Evolutionary conservation across 2,113 vertebrate species (phyloP).

Genomic region (Oostethus manadensis): DNA sequence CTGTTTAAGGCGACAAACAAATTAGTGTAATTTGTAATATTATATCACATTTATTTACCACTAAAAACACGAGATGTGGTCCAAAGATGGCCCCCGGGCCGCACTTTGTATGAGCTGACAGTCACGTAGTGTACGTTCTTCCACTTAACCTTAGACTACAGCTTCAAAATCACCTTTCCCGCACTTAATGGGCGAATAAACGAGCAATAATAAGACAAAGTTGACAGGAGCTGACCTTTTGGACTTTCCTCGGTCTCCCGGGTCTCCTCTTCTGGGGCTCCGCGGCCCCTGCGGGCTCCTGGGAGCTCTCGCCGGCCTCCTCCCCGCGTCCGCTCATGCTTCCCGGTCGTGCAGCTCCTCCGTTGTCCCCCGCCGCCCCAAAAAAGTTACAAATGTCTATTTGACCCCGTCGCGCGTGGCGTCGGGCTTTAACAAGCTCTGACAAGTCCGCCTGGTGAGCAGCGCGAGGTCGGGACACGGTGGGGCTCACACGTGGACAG

Average conservation of each 20-base stretch:
- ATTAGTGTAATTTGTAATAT: no score
- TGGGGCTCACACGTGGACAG: slow-evolving; percentile 3
- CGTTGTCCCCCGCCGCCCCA: slow-evolving; percentile 6
- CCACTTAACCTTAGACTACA: neutral
- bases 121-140: no score
- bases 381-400: neutral
- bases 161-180: neutral
- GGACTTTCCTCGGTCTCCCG: slow-evolving; percentile 91
- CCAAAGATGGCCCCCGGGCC: no score
- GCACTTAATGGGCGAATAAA: neutral
- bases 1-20: no score
- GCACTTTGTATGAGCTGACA: no score
- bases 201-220: no score
- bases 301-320: slow-evolving; percentile 83
- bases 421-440: slow-evolving; percentile 27
- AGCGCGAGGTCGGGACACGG: slow-evolving; percentile 7
- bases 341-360: slow-evolving; percentile 31
- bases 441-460: slow-evolving; percentile 11
- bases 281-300: slow-evolving; percentile 82
- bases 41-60: no score
- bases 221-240: slow-evolving; percentile 79
- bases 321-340: slow-evolving; percentile 88
- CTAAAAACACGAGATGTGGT: no score
- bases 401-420: slow-evolving; percentile 16
- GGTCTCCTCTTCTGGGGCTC: slow-evolving; percentile 87